Evolutionary conservation across 2,888 invertebrate genomes (phyloP).

Genomic region (Pheosia tremula): DNA sequence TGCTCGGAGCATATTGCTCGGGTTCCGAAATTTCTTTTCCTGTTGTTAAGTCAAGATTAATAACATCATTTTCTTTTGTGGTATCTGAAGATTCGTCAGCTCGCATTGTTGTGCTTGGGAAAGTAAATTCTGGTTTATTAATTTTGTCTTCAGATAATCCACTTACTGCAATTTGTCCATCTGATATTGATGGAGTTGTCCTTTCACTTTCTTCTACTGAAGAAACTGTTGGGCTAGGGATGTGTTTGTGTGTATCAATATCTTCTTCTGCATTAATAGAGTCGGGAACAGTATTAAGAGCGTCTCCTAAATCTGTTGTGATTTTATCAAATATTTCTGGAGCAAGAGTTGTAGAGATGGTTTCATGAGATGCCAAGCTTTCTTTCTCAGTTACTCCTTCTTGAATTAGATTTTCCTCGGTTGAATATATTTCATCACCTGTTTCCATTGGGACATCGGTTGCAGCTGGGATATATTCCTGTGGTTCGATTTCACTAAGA

Average conservation of each 20-base stretch:
- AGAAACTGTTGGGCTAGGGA: constrained; percentile 13
- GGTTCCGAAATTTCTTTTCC: constrained; percentile 22
- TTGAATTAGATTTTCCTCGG: constrained; percentile 7
- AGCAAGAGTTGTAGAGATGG: constrained; percentile 10
- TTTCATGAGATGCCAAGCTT: constrained; percentile 14
- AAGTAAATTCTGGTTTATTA: constrained; percentile 17
- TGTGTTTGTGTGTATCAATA: constrained; percentile 17
- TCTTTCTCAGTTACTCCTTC: constrained; percentile 7
- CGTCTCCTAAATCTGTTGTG: constrained; percentile 32
- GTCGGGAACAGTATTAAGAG: constrained; percentile 34
- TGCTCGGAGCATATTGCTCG: constrained; percentile 23
- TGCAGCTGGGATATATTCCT: constrained; percentile 19
- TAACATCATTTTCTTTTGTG: constrained; percentile 9
- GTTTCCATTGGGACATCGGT: constrained; percentile 13
- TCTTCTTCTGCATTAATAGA: constrained; percentile 25
- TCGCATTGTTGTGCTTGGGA: constrained; percentile 13
- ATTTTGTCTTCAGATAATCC: constrained; percentile 8
- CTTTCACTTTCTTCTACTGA: constrained; percentile 15
- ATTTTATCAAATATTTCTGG: constrained; percentile 22
- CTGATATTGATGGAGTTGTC: constrained; percentile 9
- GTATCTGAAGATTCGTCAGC: constrained; percentile 17
- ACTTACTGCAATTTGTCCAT: constrained; percentile 13
- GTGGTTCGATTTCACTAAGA: constrained; percentile 16
- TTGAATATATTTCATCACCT: constrained; percentile 19
- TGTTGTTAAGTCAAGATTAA: constrained; percentile 16